Conservation (phyloP, 1,140 invertebrate species). For the Coenobita brevimanus region DNA sequence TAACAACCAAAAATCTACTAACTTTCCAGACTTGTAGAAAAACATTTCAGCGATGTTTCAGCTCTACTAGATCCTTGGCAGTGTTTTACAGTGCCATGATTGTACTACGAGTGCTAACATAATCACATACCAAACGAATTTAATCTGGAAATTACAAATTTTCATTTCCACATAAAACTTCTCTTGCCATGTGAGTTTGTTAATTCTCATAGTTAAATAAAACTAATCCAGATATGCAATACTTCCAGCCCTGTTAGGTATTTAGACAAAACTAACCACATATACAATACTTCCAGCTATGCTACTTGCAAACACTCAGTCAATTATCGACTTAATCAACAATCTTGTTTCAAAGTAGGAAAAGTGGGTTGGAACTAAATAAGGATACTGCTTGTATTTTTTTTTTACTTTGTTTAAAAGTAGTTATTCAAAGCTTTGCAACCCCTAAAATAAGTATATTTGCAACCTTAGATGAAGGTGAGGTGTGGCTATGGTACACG, state of each 20-base stretch:
- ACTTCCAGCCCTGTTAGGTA: too few species aligned
- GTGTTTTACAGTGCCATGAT: too few species aligned
- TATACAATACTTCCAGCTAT: constrained; percentile 61
- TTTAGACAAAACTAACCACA: constrained; percentile 49
- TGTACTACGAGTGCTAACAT: too few species aligned
- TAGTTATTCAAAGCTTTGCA: constrained; percentile 54
- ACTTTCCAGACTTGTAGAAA: constrained; percentile 36
- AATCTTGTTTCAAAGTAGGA: constrained; percentile 65
- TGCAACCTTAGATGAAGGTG: constrained; percentile 50
- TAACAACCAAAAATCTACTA: constrained; percentile 21
- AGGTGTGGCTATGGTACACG: constrained; percentile 55
- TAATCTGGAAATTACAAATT: too few species aligned
- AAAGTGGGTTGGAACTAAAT: constrained; percentile 59
- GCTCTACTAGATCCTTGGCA: constrained; percentile 42
- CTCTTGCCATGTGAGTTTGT: too few species aligned
- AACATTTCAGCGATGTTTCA: constrained; percentile 40
- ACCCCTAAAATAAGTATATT: constrained; percentile 47
- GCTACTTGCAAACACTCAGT: constrained; percentile 65
- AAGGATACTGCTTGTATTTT: constrained; percentile 48
- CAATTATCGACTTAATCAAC: constrained; percentile 66
- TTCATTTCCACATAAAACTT: too few species aligned
- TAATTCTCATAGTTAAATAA: too few species aligned
- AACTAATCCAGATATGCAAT: too few species aligned
- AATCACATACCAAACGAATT: too few species aligned
- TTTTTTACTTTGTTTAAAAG: constrained; percentile 25